Conservation (phyloP, 1,140 invertebrate genomes). For the Drosophila sechellia region DNA sequence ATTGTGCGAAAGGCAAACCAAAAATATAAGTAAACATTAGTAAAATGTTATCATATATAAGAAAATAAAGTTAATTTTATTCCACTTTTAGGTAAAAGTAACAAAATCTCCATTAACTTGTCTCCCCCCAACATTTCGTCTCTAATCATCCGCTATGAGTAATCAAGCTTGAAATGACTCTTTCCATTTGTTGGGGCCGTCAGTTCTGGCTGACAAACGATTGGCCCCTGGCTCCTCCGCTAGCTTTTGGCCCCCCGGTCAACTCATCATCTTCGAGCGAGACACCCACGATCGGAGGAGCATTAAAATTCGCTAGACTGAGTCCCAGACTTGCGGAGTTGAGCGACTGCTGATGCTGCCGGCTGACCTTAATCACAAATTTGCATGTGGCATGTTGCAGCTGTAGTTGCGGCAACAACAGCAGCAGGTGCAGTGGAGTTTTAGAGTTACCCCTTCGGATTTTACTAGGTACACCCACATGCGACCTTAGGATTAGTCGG, state of each 20-base stretch:
- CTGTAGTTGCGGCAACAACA: constrained; percentile 16
- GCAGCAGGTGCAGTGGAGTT: constrained; percentile 59
- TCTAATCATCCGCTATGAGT: not conserved
- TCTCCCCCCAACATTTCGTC: not conserved
- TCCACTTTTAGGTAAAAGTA: no score
- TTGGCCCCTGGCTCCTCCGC: constrained; percentile 8
- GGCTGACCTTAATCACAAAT: constrained; percentile 80
- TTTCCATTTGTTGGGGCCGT: constrained; percentile 6
- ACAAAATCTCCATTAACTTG: no score
- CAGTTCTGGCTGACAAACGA: constrained; percentile 10
- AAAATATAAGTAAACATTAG: no score
- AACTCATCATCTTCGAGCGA: constrained; percentile 17
- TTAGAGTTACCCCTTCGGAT: constrained; percentile 2
- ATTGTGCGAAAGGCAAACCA: no score
- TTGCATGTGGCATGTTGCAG: constrained; percentile 72
- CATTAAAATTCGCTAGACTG: constrained; percentile 36
- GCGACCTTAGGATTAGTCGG: constrained; percentile 52
- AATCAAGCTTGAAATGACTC: not conserved
- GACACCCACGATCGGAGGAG: constrained; percentile 29
- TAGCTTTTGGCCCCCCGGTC: constrained; percentile 10
- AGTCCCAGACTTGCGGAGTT: constrained; percentile 36
- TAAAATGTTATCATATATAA: no score
- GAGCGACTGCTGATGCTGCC: constrained; percentile 63
- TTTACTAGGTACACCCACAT: constrained; percentile 55
- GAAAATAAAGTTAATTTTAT: no score